phyloP scores from a whole-genome alignment of 1,140 invertebrate genomes.

The Steinernema khuongi region DNA sequence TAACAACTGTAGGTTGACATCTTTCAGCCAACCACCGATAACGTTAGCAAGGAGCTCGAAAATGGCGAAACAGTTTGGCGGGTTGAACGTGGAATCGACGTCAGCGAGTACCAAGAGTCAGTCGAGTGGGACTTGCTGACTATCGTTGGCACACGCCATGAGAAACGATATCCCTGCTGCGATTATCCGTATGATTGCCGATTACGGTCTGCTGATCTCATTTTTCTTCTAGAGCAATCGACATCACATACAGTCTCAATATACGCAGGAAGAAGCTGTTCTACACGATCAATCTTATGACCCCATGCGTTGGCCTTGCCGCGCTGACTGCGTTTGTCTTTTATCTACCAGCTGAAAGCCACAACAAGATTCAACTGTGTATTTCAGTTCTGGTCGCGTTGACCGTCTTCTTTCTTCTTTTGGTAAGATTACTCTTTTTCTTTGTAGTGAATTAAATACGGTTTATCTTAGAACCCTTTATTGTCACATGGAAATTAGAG shows the following conservation, averaged over 20 bases:
- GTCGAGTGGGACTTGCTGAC: conserved; percentile 98
- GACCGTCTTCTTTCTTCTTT: conserved; percentile 95
- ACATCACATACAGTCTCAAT: conserved; percentile 93
- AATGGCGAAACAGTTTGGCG: conserved; percentile 36
- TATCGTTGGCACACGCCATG: conserved; percentile 74
- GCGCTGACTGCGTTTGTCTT: conserved; percentile 68
- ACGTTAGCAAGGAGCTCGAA: conserved; percentile 38
- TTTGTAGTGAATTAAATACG: no score
- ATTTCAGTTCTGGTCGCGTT: conserved; percentile 70
- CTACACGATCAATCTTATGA: conserved; percentile 77
- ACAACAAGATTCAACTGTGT: conserved; percentile 53
- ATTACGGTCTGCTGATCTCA: conserved; percentile 74
- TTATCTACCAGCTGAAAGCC: conserved; percentile 74
- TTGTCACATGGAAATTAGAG: neutral
- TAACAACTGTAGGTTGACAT: no score
- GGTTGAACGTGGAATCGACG: conserved; percentile 70
- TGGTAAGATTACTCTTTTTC: conserved; percentile 92
- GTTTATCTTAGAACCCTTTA: conserved; percentile 77
- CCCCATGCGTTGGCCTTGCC: conserved; percentile 65
- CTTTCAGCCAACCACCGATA: conserved; percentile 43
- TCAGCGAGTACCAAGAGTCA: conserved; percentile 91
- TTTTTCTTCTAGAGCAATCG: conserved; percentile 80
- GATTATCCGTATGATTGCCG: conserved; percentile 80
- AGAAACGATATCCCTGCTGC: conserved; percentile 68
- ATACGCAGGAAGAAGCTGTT: conserved; percentile 94